Percentiles rank a stretch among this genome's conserved stretches.
phyloP scores from a whole-genome alignment of 2,113 vertebrate genomes.

The Anolis sagrei region DNA sequence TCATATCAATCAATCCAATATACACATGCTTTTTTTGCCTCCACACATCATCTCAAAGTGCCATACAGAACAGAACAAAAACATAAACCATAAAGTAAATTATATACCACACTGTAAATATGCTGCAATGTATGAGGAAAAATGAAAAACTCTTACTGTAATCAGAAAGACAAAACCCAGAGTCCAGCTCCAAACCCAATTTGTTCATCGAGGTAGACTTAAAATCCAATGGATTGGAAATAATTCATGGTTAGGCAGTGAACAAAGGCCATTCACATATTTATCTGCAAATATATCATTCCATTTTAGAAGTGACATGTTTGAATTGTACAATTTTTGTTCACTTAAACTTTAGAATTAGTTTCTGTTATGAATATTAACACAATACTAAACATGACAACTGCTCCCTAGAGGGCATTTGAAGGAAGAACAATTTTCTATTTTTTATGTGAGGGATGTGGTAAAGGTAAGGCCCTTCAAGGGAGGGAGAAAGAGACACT shows the following conservation, averaged over 20 bases:
- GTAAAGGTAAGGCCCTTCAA: too few species aligned
- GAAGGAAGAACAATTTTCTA: too few species aligned
- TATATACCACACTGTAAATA: not conserved
- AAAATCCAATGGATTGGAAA: not conserved
- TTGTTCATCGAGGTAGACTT: slow-evolving; percentile 21
- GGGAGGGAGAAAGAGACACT: fast-evolving
- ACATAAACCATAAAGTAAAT: slow-evolving; percentile 15
- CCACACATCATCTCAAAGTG: not conserved
- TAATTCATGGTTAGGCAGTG: not conserved
- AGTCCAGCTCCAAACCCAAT: not conserved
- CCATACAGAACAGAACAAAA: slow-evolving; percentile 48
- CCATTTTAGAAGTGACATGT: not conserved
- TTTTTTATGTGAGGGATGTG: too few species aligned
- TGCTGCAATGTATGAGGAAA: not conserved
- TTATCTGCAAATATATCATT: not conserved
- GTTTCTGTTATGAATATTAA: not conserved
- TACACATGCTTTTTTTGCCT: slow-evolving; percentile 29
- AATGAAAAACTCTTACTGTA: not conserved
- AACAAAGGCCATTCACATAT: slow-evolving; percentile 13
- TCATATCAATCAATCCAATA: slow-evolving; percentile 24
- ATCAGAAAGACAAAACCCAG: slow-evolving; percentile 12
- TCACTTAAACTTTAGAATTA: not conserved
- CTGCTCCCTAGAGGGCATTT: too few species aligned
- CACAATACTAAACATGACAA: too few species aligned
- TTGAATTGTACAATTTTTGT: not conserved